Percentiles rank a stretch among this genome's conserved stretches.
These are phyloP conservation scores for Drosophila nikananu DNA, from an alignment of 1,140 invertebrate genomes.

Conservation along the genomic window DNA sequence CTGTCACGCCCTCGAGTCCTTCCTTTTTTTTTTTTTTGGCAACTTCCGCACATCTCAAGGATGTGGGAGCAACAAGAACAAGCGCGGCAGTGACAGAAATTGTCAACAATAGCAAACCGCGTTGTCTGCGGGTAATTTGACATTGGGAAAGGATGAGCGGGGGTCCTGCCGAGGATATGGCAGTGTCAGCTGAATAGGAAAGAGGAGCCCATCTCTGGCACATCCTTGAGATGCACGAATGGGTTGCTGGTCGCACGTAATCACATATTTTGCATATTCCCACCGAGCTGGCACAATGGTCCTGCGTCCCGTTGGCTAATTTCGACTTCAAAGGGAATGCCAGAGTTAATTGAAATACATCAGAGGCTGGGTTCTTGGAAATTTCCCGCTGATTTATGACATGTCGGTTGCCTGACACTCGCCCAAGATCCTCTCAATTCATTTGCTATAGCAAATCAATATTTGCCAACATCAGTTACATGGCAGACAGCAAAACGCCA, in stretches of 20 bases:
- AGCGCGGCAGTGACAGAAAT: conserved; percentile 54
- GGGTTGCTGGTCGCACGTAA: conserved; percentile 63
- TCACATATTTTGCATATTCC: conserved; percentile 56
- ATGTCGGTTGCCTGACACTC: conserved; percentile 21
- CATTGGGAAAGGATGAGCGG: conserved; percentile 38
- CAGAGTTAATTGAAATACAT: conserved; percentile 57
- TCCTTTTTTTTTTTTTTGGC: conserved; percentile 19
- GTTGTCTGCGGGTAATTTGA: conserved; percentile 71
- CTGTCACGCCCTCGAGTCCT: conserved; percentile 26
- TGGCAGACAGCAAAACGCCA: conserved; percentile 28
- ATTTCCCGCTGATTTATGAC: conserved; percentile 34
- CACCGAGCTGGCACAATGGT: conserved; percentile 1
- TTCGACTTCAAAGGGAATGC: conserved; percentile 50
- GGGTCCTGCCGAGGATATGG: conserved; percentile 2
- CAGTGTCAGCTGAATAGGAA: conserved; percentile 11
- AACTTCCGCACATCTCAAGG: conserved; percentile 25
- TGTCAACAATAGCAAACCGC: conserved; percentile 69
- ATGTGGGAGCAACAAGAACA: conserved; percentile 19
- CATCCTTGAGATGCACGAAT: conserved; percentile 60
- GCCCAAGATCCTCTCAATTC: conserved; percentile 56
- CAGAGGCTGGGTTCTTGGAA: neutral
- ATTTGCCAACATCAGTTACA: conserved; percentile 55
- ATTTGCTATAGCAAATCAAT: conserved; percentile 73
- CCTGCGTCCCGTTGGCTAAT: conserved; percentile 38
- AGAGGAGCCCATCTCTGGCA: conserved; percentile 1